A percentile compares a stretch with the other conserved stretches of the same genome.
phyloP scores from a whole-genome alignment of 2,888 invertebrate genomes.

The Cantharis nigra region DNA sequence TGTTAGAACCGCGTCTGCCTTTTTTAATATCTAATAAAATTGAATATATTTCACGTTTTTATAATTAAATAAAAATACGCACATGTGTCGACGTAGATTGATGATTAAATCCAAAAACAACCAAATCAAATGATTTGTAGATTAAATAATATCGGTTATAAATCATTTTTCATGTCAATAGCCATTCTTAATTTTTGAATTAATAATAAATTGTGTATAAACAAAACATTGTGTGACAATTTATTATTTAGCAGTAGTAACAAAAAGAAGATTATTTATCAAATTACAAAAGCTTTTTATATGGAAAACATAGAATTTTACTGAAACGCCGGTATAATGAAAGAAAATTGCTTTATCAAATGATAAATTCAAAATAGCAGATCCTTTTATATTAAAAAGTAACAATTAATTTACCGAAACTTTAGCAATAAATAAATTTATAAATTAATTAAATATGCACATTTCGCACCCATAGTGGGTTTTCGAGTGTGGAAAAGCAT shows the following conservation, averaged over 20 bases:
- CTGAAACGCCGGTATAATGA: background rate
- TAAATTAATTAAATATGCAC: slow-evolving; percentile 18
- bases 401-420: background rate
- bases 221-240: background rate
- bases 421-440: slow-evolving; percentile 15
- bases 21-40: background rate
- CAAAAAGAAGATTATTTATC: background rate
- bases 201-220: background rate
- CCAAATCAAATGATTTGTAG: background rate
- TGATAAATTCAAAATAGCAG: background rate
- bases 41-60: background rate
- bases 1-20: background rate
- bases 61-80: background rate
- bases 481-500: slow-evolving; percentile 3
- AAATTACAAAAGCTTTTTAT: background rate
- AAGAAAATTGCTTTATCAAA: background rate
- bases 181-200: background rate
- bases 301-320: background rate
- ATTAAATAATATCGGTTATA: background rate
- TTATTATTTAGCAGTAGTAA: background rate
- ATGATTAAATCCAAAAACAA: background rate
- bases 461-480: slow-evolving; percentile 13
- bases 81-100: background rate
- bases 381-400: background rate
- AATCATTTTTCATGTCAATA: background rate